A percentile compares a stretch with the other conserved stretches of the same genome.
Evolutionary conservation across 1,140 invertebrate genomes (phyloP).

Genomic region (Varroa destructor): DNA sequence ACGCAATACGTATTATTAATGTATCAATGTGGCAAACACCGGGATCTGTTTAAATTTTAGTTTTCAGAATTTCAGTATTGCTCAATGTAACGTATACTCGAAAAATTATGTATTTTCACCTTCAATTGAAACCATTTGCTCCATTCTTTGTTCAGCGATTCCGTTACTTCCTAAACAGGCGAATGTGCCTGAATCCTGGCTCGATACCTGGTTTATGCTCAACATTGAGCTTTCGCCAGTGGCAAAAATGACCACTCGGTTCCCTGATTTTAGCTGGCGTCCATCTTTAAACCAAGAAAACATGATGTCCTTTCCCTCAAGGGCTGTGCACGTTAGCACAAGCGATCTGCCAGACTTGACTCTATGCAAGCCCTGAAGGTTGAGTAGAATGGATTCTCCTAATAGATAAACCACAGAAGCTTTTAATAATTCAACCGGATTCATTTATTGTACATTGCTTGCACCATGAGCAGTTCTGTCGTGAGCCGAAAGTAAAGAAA

Average conservation of each 20-base stretch:
- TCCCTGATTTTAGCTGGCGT: neutral
- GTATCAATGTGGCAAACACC: too few species aligned
- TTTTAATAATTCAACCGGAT: too few species aligned
- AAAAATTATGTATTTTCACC: neutral
- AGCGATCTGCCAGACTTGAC: neutral
- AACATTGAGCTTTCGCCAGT: neutral
- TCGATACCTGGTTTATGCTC: neutral
- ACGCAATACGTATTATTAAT: too few species aligned
- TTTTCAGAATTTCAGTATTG: too few species aligned
- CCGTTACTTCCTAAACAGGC: conserved; percentile 17
- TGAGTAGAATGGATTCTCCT: neutral
- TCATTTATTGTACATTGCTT: too few species aligned
- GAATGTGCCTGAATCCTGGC: conserved; percentile 3
- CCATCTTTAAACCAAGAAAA: conserved; percentile 23
- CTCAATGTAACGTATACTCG: too few species aligned
- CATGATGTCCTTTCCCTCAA: conserved; percentile 12
- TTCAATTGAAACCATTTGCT: conserved; percentile 3
- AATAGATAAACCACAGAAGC: too few species aligned
- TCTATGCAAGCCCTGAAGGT: neutral
- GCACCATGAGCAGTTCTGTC: too few species aligned
- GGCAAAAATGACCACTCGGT: neutral
- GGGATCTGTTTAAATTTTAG: too few species aligned
- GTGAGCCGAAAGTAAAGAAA: too few species aligned
- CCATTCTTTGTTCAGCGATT: conserved; percentile 3
- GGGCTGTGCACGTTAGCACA: conserved; percentile 12